These are phyloP conservation scores for Zaprionus africanus DNA, from an alignment of 1,140 invertebrate species.

Conservation along the genomic window DNA sequence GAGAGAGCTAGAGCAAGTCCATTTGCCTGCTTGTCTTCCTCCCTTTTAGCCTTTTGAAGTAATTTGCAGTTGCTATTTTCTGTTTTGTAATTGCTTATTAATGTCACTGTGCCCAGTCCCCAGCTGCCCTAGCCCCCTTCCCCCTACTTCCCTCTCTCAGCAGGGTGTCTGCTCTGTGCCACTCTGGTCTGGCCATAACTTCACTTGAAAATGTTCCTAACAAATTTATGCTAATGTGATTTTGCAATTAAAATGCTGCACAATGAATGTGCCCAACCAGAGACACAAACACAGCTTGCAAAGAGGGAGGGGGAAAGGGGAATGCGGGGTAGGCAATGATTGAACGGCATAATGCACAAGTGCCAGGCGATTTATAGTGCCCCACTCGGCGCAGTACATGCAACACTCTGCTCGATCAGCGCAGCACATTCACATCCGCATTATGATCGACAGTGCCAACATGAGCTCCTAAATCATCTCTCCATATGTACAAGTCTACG, in stretches of 20 bases:
- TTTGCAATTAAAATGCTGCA: constrained; percentile 74
- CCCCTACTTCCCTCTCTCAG: too few relatives aligned
- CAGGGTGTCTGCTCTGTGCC: background rate
- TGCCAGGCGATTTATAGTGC: constrained; percentile 75
- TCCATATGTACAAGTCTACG: constrained; percentile 57
- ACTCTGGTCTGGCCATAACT: constrained; percentile 54
- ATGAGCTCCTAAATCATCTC: constrained; percentile 62
- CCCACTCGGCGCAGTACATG: background rate
- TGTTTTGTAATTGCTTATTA: constrained; percentile 81
- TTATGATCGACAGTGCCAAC: constrained; percentile 53
- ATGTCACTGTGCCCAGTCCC: constrained; percentile 65
- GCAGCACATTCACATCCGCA: constrained; percentile 52
- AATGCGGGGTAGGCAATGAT: constrained; percentile 40
- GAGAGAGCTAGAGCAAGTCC: background rate
- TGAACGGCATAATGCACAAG: constrained; percentile 72
- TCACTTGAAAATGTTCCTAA: constrained; percentile 81
- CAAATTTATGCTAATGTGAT: constrained; percentile 83
- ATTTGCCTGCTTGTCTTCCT: constrained; percentile 14
- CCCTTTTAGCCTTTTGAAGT: constrained; percentile 79
- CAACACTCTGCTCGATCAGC: constrained; percentile 40
- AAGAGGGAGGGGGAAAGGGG: background rate
- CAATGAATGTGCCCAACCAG: constrained; percentile 40
- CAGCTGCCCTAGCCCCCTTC: background rate
- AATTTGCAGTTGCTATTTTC: constrained; percentile 79
- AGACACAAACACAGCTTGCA: constrained; percentile 12